Evolutionary conservation across 2,888 invertebrate species (phyloP).

Genomic region (Campoplex nolae): DNA sequence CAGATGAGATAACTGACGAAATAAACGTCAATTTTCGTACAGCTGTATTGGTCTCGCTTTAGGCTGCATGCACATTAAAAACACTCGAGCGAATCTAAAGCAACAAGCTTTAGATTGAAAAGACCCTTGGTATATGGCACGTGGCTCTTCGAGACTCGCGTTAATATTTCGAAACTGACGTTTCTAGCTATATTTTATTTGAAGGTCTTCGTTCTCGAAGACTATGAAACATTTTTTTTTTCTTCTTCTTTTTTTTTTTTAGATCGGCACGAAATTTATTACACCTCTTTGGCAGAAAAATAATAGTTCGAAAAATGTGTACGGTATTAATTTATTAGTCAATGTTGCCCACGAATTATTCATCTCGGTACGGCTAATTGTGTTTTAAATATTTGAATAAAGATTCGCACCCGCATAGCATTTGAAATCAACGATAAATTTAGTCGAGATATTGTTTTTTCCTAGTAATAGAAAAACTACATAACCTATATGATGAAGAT

Average conservation of each 20-base stretch:
- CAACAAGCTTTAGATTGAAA: not conserved
- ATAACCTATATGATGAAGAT: not conserved
- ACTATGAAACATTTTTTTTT: not conserved
- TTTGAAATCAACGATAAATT: not conserved
- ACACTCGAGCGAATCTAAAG: not conserved
- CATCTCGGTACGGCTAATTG: too few species aligned
- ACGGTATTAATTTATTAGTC: too few species aligned
- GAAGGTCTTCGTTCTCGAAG: not conserved
- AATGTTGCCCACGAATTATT: too few species aligned
- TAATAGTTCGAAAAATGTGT: not conserved
- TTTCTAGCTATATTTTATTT: not conserved
- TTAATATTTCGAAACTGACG: not conserved
- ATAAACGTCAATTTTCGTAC: conserved; percentile 38
- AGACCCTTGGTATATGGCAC: not conserved
- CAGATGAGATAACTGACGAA: conserved; percentile 37
- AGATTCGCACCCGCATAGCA: too few species aligned
- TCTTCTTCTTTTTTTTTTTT: not conserved
- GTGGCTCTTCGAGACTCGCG: not conserved
- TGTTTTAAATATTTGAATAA: too few species aligned
- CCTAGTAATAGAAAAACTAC: not conserved
- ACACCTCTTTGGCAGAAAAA: not conserved
- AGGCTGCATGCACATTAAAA: conserved; percentile 18
- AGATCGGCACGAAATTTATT: not conserved
- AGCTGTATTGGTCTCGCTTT: not conserved
- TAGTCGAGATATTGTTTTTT: not conserved